Percentiles rank a stretch among this genome's conserved stretches.
Conservation (phyloP, 92 coral and sea anemone genomes). For the Blastomussa wellsi region DNA sequence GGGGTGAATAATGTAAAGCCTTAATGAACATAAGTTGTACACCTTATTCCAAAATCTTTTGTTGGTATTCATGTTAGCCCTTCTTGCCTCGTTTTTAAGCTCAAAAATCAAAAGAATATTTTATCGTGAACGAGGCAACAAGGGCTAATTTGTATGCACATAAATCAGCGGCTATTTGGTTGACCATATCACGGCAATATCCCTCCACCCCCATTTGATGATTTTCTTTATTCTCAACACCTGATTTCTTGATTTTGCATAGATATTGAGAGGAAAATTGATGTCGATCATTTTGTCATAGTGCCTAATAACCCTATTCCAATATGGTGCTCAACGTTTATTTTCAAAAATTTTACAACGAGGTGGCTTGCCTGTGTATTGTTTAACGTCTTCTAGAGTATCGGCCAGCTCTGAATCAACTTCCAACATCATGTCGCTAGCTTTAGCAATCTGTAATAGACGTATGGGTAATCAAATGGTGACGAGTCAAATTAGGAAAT, state of each 20-base stretch:
- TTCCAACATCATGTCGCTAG: slow-evolving; percentile 38
- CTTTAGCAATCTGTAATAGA: slow-evolving; percentile 52
- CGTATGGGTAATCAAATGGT: too few species aligned
- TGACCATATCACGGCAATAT: too few species aligned
- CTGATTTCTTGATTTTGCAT: not conserved
- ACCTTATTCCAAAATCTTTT: too few species aligned
- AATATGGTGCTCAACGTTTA: too few species aligned
- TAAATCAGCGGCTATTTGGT: too few species aligned
- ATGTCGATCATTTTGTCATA: not conserved
- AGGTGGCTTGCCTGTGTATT: slow-evolving; percentile 40
- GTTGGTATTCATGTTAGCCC: too few species aligned
- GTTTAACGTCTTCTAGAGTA: slow-evolving; percentile 46
- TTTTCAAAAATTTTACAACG: not conserved
- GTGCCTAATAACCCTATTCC: not conserved
- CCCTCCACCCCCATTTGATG: not conserved
- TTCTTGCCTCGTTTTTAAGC: too few species aligned
- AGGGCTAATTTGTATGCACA: too few species aligned
- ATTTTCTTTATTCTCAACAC: not conserved
- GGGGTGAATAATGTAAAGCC: not conserved
- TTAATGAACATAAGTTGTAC: not conserved
- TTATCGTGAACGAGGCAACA: too few species aligned
- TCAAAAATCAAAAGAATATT: too few species aligned
- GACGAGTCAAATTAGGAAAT: too few species aligned
- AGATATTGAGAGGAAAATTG: not conserved
- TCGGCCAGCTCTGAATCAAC: slow-evolving; percentile 59